Base-by-base conservation (phyloP, 30 jellyfish, hydroid and myxozoan species). In the Pseudorhiza aurosa region DNA sequence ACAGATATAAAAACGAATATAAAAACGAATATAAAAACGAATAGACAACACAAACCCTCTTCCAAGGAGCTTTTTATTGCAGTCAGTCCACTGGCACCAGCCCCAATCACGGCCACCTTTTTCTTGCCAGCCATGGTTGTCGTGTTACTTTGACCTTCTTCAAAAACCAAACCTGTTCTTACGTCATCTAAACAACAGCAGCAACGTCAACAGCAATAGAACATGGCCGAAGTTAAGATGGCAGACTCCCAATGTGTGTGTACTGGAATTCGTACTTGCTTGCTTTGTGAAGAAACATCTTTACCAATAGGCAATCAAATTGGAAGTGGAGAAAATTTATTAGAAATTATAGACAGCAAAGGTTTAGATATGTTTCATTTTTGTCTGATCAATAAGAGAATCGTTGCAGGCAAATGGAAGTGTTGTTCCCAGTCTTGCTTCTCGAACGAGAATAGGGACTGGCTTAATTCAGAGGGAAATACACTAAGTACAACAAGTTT, bases 51-150 rank as follows among this genome's bases (percentile, higher is more conserved):
- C n/a, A n/a, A n/a, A 68, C 96, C 96, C 65, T 88, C 94, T 37
- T 88, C 94, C 3, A 88, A 58, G 30, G 95, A 75, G 25, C 85
- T 49, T 51, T 79, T 88, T 24, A 80, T 88, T 2, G 94, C 88
- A 36, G 94, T 62, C 19, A 88, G 71, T 27, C 97, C 97, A 72
- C 97, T 88, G 2, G 87, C 67, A 1, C 97, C 97, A 0, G 97
- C 97, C 18, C 97, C 97, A 44, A 88, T 88, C 19, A 88, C 90
- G 12, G 90, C 97, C 5, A 88, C 94, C 51, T 46, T 65, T 59
- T 75, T 83, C 74, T 21, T 68, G 57, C 35, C 53, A 12, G 49
- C 46, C 77, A 64, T 64, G 8, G 32, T 64, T 40, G 21, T 44
- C 40, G 4, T 53, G 67, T 22, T 53, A 53, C 67, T 53, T 53